Base-by-base conservation (phyloP, 2,888 invertebrate genomes). In the Diaprepes abbreviatus region DNA sequence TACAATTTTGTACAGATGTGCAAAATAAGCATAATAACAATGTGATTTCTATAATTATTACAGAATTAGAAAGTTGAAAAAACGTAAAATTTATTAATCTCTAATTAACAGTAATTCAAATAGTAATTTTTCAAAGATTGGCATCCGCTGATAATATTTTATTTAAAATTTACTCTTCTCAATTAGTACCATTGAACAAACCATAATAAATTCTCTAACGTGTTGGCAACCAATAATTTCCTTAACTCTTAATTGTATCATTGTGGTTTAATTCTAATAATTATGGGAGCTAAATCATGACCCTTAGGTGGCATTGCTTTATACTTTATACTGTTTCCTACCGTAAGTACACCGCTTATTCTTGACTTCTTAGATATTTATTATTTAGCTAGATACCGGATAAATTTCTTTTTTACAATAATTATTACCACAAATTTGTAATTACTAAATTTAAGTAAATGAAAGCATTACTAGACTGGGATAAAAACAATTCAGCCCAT, bases 191-290 rank as follows among this genome's bases (percentile, higher is more conserved):
- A 48, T 28, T 36, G 19, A 21, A 55, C 35, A 35, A 55, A 35
- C n/a, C 19, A 36, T 55, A 55, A 55, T 55, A 55, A 36, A 55
- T 55, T 21, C 16, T 24, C 1, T 7, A 35, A 55, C 35, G 17
- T 36, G 54, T 55, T 10, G 54, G 54, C 54, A 35, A 55, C 35
- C 36, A 35, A 55, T 55, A 55, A 35, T 55, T 55, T 55, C 31
- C 54, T 21, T 55, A 55, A 55, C 54, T 14, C 19, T 55, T 55
- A 55, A 55, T 55, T 55, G 33, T 55, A 55, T 55, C 54, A 55
- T 55, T 55, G 54, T 19, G 14, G 5, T 31, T 35, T 55, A 55
- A 55, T 55, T 36, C 35, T 16, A 55, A 35, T 55, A 21, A 55
- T 55, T 55, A 52, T 5, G 21, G 19, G 14, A 21, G 35, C 21